phyloP scores from a whole-genome alignment of 2,797 vertebrate species.

The Gouania willdenowi region DNA sequence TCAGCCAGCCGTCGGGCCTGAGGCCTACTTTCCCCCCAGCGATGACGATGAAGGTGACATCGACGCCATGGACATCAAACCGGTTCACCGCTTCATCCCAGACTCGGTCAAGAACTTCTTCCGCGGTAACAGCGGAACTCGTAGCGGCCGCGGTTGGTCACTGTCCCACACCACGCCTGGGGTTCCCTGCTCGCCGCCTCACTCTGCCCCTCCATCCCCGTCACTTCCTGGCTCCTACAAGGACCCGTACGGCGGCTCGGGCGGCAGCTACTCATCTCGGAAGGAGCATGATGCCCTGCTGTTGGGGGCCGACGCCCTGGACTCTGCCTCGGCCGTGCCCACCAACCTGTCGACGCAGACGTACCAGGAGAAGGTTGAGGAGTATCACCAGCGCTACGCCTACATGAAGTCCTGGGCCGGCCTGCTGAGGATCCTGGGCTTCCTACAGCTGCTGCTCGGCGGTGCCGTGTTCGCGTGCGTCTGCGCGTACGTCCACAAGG shows the following conservation, averaged over 20 bases:
- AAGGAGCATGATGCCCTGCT: conserved; percentile 76
- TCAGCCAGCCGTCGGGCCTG: conserved; percentile 74
- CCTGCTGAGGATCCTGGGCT: conserved; percentile 86
- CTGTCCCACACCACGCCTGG: conserved; percentile 57
- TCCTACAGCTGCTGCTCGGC: conserved; percentile 85
- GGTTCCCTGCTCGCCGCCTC: conserved; percentile 78
- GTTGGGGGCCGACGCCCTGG: conserved; percentile 64
- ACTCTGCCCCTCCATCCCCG: conserved; percentile 78
- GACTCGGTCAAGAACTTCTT: conserved; percentile 92
- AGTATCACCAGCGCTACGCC: conserved; percentile 83
- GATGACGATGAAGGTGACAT: conserved; percentile 45
- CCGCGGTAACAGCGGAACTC: conserved; percentile 64
- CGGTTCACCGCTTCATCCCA: conserved; percentile 84
- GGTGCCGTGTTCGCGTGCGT: conserved; percentile 92
- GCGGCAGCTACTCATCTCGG: conserved; percentile 66
- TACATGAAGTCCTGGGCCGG: conserved; percentile 99
- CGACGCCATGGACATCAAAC: conserved; percentile 81
- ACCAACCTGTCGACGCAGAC: conserved; percentile 71
- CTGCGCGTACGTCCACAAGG: conserved; percentile 94
- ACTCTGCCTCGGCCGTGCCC: conserved; percentile 65
- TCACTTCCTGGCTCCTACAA: conserved; percentile 64
- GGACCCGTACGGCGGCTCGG: conserved; percentile 73
- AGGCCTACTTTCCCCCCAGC: conserved; percentile 56
- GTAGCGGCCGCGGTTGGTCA: conserved; percentile 33
- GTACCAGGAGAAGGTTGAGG: conserved; percentile 85